Evolutionary conservation across 2,888 invertebrate species (phyloP), one percentile per base, ranked within the genome.

Genomic region (Helobdella robusta): DNA sequence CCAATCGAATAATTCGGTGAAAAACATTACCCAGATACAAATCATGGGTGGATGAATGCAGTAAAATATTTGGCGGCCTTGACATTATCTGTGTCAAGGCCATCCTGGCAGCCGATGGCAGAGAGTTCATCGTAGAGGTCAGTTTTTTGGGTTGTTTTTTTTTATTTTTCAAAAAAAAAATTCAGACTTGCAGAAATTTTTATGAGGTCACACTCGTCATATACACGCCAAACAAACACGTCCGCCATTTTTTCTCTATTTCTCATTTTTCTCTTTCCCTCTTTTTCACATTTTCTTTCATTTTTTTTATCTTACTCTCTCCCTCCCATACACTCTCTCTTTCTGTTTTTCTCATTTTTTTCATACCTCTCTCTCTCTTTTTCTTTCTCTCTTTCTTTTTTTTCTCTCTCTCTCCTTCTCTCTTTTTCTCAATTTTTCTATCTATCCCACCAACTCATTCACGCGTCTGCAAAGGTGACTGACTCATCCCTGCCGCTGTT

Each of bases 81-180:
- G 95, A 94, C 79, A 90, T 95, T 60, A 90, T 92, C 75, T 90
- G 91, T 0, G 83, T 94, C 64, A 91, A 93, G 75, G 85, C 92
- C 65, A 86, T 94, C 68, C 91, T 91, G 48, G 89, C 87, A 62
- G 92, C 92, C 78, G 93, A 94, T 77, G 93, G 93, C 0, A 85
- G 87, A 64, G 94, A 95, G 79, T 87, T 88, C 79, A 94, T 97
- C 74, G 91, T 94, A 71, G 93, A 94, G 80, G 82, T 82, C 69
- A 67, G 72, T 66, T 28, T 11, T 8, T n/a, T 52, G 18, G 4
- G 18, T 18, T 23, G 20, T 54, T 54, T 54, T 23, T 5, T 23
- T 28, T 18, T 1, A 2, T 20, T 8, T 11, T 52, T 52, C 8
- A 8, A 52, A 11, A 6, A 52, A 11, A 15, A 40, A n/a, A n/a